Evolutionary conservation across 2,113 vertebrate genomes (phyloP).

Genomic region (Pygoscelis antarcticus): DNA sequence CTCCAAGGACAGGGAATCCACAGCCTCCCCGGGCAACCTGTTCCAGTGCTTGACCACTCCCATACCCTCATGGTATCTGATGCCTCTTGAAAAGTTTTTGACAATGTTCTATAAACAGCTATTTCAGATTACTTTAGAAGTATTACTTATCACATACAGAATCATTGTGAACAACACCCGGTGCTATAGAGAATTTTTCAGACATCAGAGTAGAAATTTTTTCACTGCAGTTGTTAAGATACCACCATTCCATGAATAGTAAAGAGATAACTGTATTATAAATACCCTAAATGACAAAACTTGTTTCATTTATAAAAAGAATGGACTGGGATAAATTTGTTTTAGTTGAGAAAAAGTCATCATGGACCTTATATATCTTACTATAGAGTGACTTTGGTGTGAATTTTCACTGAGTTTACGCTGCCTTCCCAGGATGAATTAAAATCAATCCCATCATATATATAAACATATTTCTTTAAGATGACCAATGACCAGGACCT

Average conservation of each 20-base stretch:
- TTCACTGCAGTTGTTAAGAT: background rate
- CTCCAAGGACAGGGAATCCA: background rate
- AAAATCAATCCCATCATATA: background rate
- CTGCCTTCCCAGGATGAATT: background rate
- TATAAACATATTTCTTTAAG: background rate
- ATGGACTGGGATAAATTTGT: background rate
- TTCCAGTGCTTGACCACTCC: background rate
- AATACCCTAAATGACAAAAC: background rate
- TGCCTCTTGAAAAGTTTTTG: background rate
- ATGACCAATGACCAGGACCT: background rate
- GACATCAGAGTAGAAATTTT: background rate
- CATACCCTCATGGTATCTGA: background rate
- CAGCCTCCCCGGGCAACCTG: background rate
- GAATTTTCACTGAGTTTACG: background rate
- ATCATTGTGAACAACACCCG: rapidly evolving
- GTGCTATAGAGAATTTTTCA: background rate
- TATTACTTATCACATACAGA: background rate
- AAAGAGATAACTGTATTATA: background rate
- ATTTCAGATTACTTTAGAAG: background rate
- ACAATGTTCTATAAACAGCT: background rate
- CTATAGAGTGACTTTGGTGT: background rate
- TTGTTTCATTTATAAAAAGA: background rate
- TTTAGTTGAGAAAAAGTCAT: background rate
- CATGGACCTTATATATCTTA: background rate
- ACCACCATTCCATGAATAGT: background rate